Conservation (phyloP, 2,797 vertebrate genomes). For the Brachyrhaphis roseni region DNA sequence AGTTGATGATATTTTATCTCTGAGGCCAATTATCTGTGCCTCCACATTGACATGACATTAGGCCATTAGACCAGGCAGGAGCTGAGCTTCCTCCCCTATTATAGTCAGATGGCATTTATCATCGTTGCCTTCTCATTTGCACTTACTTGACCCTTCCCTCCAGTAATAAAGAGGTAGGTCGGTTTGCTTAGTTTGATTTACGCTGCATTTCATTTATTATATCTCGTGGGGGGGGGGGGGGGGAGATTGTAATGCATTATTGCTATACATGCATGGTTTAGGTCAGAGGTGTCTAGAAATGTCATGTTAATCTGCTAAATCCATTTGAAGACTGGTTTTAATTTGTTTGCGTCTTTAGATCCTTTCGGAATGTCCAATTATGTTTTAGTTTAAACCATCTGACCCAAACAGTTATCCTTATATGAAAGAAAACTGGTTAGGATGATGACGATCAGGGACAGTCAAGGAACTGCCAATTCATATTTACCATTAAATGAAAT, state of each 20-base stretch:
- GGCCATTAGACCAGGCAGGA: constrained; percentile 26
- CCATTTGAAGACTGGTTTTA: not conserved
- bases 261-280: not conserved
- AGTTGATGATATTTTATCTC: constrained; percentile 36
- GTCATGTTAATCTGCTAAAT: not conserved
- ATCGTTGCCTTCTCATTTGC: constrained; percentile 14
- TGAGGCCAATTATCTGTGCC: constrained; percentile 28
- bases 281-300: not conserved
- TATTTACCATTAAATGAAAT: not conserved
- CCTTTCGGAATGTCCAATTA: not conserved
- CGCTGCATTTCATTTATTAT: constrained; percentile 20
- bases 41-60: constrained; percentile 31
- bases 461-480: not conserved
- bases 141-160: constrained; percentile 32
- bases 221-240: not conserved
- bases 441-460: not conserved
- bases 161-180: constrained; percentile 35
- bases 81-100: constrained; percentile 17
- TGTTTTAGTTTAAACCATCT: not conserved
- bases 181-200: constrained; percentile 15
- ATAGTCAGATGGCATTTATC: constrained; percentile 47
- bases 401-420: not conserved
- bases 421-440: not conserved
- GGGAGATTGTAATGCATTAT: not conserved
- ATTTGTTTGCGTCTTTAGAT: not conserved